Evolutionary conservation across 2,797 vertebrate genomes (phyloP).

Genomic region (Notolabrus celidotus): DNA sequence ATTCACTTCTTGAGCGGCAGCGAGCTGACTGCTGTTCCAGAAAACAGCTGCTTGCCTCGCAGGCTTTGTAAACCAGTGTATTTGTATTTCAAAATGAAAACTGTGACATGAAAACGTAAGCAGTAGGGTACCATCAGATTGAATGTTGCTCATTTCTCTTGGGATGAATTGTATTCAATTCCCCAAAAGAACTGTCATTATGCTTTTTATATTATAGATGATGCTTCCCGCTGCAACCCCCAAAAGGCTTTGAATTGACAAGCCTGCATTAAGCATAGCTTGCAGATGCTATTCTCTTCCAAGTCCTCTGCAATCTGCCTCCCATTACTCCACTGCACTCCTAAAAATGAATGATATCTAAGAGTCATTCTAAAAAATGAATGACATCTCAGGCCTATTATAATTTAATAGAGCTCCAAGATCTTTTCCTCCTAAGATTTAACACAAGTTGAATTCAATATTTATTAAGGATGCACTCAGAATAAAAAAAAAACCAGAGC

Average conservation of each 20-base stretch:
- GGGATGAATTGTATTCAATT: slow-evolving; percentile 67
- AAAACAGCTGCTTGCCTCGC: slow-evolving; percentile 9
- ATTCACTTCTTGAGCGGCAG: not conserved
- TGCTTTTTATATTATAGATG: slow-evolving; percentile 62
- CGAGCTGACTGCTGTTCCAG: slow-evolving; percentile 10
- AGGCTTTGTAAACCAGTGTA: slow-evolving; percentile 23
- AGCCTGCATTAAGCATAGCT: slow-evolving; percentile 34
- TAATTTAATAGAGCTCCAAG: slow-evolving; percentile 47
- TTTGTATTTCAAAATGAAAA: slow-evolving; percentile 27
- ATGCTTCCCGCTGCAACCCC: slow-evolving; percentile 49
- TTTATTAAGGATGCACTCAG: slow-evolving; percentile 25
- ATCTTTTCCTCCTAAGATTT: slow-evolving; percentile 31
- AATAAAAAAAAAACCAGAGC: slow-evolving; percentile 23
- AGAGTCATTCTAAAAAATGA: slow-evolving; percentile 54
- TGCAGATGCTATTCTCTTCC: slow-evolving; percentile 35
- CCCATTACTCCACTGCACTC: slow-evolving; percentile 27
- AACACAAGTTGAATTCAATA: slow-evolving; percentile 44
- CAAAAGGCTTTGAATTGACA: slow-evolving; percentile 44
- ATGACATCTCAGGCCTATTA: slow-evolving; percentile 56
- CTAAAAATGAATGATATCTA: slow-evolving; percentile 49
- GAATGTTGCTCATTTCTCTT: slow-evolving; percentile 57
- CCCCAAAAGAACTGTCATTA: slow-evolving; percentile 57
- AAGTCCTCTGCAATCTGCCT: slow-evolving; percentile 27
- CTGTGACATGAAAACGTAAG: slow-evolving; percentile 52
- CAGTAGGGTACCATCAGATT: slow-evolving; percentile 45